Base-by-base conservation (phyloP, 2,113 vertebrate species). In the Perca flavescens region DNA sequence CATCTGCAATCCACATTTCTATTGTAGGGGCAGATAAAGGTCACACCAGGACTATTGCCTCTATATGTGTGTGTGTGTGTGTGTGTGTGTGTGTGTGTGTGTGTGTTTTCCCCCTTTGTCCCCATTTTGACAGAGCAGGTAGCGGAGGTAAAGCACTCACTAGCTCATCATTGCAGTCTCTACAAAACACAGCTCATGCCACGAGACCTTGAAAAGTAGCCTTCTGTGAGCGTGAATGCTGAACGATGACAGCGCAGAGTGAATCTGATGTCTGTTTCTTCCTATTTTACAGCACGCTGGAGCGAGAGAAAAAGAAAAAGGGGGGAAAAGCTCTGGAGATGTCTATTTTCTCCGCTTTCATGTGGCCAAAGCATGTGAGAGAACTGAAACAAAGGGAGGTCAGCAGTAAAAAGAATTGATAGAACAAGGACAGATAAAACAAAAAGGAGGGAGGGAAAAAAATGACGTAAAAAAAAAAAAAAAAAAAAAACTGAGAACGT, bases 1-100 rank as follows among this genome's bases (percentile, higher is more conserved):
- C 83, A 85, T 94, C 89, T 92, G 86, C 73, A 88, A 82, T 62
- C 80, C 65, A 80, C 83, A 71, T 61, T 78, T 71, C 58, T 40
- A 72, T 50, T 60, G 71, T 78, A 43, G 60, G 86, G 80, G 85
- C 82, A 88, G 62, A 82, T 80, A 86, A 84, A 91, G 91, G 91
- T 91, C 87, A 91, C 56, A 25, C 16, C 12, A 34, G 60, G 36
- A 63, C 34, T 65, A 54, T 25, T 58, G 21, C 56, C 36, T 53
- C 34, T 58, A 4, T 67, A 1, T 61, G 2, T 34, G 9, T 74
- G 46, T 63, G 16, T 66, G 31, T n/a, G 25, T 46, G 15, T 61
- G 16, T 79, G 9, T 61, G 16, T 79, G 9, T 15, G 3, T 49
- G 9, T 16, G 3, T 49, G 9, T 68, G 46, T 63, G 16, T 66